Evolutionary conservation across 2,113 vertebrate species (phyloP).

Genomic region (Amia ocellicauda): DNA sequence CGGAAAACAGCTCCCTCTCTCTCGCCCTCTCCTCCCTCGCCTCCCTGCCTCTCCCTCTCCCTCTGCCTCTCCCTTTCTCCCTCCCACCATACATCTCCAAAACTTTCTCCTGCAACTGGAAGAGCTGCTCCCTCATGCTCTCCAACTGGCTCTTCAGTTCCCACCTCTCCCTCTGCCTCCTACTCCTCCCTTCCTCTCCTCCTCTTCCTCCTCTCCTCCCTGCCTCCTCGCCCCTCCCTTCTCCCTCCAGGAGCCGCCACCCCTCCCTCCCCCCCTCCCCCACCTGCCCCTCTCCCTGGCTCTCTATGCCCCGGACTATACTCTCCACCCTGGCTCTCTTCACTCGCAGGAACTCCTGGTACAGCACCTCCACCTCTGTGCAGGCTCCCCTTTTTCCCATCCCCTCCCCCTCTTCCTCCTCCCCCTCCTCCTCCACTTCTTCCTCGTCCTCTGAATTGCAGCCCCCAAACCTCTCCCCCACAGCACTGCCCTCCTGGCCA

Average conservation of each 20-base stretch:
- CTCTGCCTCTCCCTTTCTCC: conserved; percentile 41
- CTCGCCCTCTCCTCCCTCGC: background rate
- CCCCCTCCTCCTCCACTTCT: conserved; percentile 32
- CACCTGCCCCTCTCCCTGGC: conserved; percentile 6
- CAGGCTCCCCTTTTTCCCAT: too few species aligned
- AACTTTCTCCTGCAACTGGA: conserved; percentile 66
- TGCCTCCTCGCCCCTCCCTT: conserved; percentile 2
- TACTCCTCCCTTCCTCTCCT: conserved; percentile 16
- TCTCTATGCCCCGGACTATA: background rate
- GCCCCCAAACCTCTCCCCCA: conserved; percentile 35
- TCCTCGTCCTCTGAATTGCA: conserved; percentile 21
- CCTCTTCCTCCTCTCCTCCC: conserved; percentile 22
- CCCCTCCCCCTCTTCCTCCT: conserved; percentile 27
- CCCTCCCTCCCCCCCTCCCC: conserved; percentile 26
- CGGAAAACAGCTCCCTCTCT: background rate
- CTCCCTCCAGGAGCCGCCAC: too few species aligned
- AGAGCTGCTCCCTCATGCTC: conserved; percentile 65
- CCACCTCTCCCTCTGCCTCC: conserved; percentile 37
- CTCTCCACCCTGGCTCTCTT: conserved; percentile 59
- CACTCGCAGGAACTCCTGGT: conserved; percentile 47
- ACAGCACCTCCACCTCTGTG: conserved; percentile 40
- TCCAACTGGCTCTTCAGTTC: conserved; percentile 53
- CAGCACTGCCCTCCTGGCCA: conserved; percentile 20
- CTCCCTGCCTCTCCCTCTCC: conserved; percentile 8
- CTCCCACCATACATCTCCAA: conserved; percentile 65